These are phyloP conservation scores for Thomomys bottae DNA, from an alignment of 2,113 vertebrate species.

Conservation along the genomic window DNA sequence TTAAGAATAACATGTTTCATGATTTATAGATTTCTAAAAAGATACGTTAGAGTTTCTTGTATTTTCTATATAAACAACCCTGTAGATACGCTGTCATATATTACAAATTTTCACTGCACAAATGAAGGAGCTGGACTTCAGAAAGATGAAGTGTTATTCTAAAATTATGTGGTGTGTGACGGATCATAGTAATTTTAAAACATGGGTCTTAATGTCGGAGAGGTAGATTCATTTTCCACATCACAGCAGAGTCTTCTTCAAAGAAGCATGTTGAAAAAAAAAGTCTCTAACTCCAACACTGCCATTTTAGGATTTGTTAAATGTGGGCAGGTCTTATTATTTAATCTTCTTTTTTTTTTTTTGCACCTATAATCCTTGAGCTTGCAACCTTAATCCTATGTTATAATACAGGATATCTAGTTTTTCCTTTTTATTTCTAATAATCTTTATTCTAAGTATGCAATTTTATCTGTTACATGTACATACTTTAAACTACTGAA, in stretches of 20 bases:
- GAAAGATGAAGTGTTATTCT: not conserved
- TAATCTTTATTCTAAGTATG: not conserved
- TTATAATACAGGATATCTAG: not conserved
- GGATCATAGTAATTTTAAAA: not conserved
- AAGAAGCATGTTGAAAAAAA: not conserved
- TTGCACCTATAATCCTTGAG: not conserved
- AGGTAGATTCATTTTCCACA: not conserved
- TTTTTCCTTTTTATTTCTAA: not conserved
- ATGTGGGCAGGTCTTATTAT: not conserved
- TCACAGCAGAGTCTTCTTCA: not conserved
- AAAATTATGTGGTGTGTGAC: not conserved
- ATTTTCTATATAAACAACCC: not conserved
- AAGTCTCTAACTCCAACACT: not conserved
- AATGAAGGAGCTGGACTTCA: not conserved
- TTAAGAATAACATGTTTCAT: constrained; percentile 36
- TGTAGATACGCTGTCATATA: not conserved
- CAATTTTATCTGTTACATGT: not conserved
- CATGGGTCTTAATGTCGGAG: not conserved
- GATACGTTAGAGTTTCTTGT: not conserved
- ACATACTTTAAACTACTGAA: not conserved
- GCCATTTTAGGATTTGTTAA: not conserved
- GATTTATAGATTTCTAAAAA: not conserved
- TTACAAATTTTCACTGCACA: constrained; percentile 27
- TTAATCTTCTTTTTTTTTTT: not conserved
- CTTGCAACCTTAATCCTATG: not conserved